Base-by-base conservation (phyloP, 37 sponge, comb jelly and placozoan genomes). In the Aplysina aerophoba region DNA sequence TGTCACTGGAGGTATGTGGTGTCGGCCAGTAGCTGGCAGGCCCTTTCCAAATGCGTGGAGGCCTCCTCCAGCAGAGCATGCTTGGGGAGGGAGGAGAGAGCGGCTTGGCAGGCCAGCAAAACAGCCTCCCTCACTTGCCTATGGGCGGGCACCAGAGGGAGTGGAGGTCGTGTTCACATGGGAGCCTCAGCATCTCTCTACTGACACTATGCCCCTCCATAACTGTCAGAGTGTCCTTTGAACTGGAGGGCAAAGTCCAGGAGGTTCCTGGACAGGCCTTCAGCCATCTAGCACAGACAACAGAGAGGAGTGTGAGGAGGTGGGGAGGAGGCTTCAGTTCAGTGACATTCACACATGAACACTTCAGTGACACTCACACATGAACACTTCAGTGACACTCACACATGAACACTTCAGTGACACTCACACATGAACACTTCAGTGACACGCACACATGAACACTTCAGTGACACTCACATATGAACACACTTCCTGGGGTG, bases 101-200 rank as follows among this genome's bases (percentile, higher is more conserved):
- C 50, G 24, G 39, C 37, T 21, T 75, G 78, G 25, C 78, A 75
- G 53, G 50, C 35, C 25, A 75, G 39, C 78, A 75, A 1, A 21
- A 75, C 54, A 14, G 25, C 78, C 40, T 75, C 78, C 54, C 22
- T 75, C 44, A 75, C 78, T n/a, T 30, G 6, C 50, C 78, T 75
- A 53, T 12, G 11, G 21, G 53, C 13, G 25, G 73, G 33, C 20
- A 19, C 6, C 3, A 24, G 54, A n/a, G n/a, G n/a, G n/a, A n/a
- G n/a, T n/a, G n/a, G n/a, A n/a, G n/a, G n/a, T n/a, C 50, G 50
- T 44, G 50, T 8, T 11, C 50, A 44, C 50, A 44, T 8, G n/a
- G n/a, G n/a, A n/a, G n/a, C n/a, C n/a, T n/a, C n/a, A n/a, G n/a
- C n/a, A n/a, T n/a, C n/a, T n/a, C n/a, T n/a, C n/a, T n/a, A n/a